These are phyloP conservation scores for Conger conger DNA, from an alignment of 2,113 vertebrate genomes.

Conservation along the genomic window DNA sequence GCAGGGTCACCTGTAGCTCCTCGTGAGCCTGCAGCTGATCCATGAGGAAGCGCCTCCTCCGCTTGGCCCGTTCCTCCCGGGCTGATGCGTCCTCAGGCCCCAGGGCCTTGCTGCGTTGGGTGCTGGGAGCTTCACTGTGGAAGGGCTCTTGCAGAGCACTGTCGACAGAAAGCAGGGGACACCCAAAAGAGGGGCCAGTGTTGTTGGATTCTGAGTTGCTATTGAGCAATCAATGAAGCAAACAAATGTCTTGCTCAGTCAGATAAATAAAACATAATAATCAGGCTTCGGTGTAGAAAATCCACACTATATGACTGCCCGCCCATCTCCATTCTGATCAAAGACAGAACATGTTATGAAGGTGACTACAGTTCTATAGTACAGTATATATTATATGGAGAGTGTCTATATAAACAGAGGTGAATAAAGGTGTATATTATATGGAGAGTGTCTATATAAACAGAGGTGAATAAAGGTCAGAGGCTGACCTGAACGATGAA, in stretches of 20 bases:
- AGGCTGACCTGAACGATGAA: slow-evolving; percentile 49
- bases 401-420: too few relatives aligned
- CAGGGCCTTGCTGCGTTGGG: not conserved
- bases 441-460: not conserved
- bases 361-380: not conserved
- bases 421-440: not conserved
- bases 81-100: slow-evolving; percentile 59
- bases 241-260: too few relatives aligned
- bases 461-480: not conserved
- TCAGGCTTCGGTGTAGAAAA: too few relatives aligned
- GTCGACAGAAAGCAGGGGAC: not conserved
- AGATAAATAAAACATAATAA: too few relatives aligned
- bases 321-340: too few relatives aligned
- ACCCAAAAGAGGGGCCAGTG: not conserved
- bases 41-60: slow-evolving; percentile 72
- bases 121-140: not conserved
- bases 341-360: not conserved
- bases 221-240: too few relatives aligned
- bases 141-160: not conserved
- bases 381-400: not conserved
- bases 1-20: slow-evolving; percentile 54
- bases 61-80: slow-evolving; percentile 79
- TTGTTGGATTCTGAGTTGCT: not conserved
- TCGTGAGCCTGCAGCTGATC: slow-evolving; percentile 78
- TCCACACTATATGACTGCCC: too few relatives aligned